phyloP scores from a whole-genome alignment of 2,888 invertebrate genomes.

The Agriopis leucophaearia region DNA sequence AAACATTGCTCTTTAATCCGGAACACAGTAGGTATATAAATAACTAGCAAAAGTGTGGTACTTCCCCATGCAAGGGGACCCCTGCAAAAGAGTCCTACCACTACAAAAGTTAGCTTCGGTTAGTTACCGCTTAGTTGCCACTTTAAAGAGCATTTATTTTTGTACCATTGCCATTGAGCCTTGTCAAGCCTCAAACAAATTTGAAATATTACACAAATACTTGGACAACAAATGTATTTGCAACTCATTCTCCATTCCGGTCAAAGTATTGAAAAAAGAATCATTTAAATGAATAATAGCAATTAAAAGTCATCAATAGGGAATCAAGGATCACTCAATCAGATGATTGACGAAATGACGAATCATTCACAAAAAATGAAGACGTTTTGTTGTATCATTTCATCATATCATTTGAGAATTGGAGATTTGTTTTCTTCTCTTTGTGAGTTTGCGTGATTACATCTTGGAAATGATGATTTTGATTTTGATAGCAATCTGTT shows the following conservation, averaged over 20 bases:
- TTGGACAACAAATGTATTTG: constrained; percentile 29
- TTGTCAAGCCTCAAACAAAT: constrained; percentile 14
- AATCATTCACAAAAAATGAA: constrained; percentile 48
- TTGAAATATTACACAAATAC: constrained; percentile 10
- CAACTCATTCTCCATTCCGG: constrained; percentile 57
- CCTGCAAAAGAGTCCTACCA: too few relatives aligned
- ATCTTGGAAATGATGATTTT: constrained; percentile 15
- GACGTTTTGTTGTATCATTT: constrained; percentile 30
- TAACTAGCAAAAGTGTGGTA: too few relatives aligned
- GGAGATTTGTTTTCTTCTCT: constrained; percentile 40
- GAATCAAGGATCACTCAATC: constrained; percentile 56
- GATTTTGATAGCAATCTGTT: constrained; percentile 14
- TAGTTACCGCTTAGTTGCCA: too few relatives aligned
- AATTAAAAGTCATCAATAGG: constrained; percentile 65
- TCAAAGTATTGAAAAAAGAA: constrained; percentile 50
- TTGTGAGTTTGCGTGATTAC: constrained; percentile 37
- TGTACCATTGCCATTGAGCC: background rate
- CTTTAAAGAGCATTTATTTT: background rate
- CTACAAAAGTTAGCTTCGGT: too few relatives aligned
- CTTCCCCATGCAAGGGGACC: too few relatives aligned
- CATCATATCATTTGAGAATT: constrained; percentile 39
- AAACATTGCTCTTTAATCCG: too few relatives aligned
- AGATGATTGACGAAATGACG: constrained; percentile 62
- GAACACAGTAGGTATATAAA: too few relatives aligned
- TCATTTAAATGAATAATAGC: constrained; percentile 58